Evolutionary conservation across 2,888 invertebrate genomes (phyloP), one percentile per base, ranked within the genome.

Genomic region (Nasonovia ribisnigri): DNA sequence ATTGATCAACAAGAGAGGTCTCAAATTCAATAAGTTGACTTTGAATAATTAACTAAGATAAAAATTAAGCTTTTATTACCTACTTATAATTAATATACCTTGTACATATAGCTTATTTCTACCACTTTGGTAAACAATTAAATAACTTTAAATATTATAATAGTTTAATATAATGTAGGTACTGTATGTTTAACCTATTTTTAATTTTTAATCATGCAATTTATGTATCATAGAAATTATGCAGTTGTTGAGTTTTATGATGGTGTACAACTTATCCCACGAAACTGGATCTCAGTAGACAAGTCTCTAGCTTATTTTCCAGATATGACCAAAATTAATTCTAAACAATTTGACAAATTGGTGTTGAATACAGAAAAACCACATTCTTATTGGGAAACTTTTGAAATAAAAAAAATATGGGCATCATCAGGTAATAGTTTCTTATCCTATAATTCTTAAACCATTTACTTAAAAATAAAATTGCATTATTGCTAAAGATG

Each of bases 381-480:
- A 26, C 57, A 57, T 24, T 24, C 57, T 57, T 57, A 20, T n/a
- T 67, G 67, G 67, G n/a, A 67, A 67, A 67, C 29, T n/a, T 67
- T 67, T 67, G 11, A 67, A 67, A 11, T 67, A 67, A 67, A 67
- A 67, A 67, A 67, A n/a, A 67, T 67, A 10, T 67, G 67, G 67
- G 67, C 67, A n/a, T 67, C n/a, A n/a, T 67, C 67, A n/a, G 67
- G 67, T 67, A 67, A 67, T n/a, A 67, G n/a, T 67, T n/a, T 48
- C n/a, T n/a, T n/a, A 57, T 29, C n/a, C n/a, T 67, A 67, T 0
- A n/a, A 67, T 57, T 26, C 26, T 26, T 57, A 57, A 54, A 57
- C 57, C 57, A 57, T 48, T 48, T 1, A 10, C 48, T 6, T 48
- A 48, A 48, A 48, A 48, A 48, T 0, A 48, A 67, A 67, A 26